Conservation (phyloP, 2,113 vertebrate species). For the Xiphophorus maculatus region DNA sequence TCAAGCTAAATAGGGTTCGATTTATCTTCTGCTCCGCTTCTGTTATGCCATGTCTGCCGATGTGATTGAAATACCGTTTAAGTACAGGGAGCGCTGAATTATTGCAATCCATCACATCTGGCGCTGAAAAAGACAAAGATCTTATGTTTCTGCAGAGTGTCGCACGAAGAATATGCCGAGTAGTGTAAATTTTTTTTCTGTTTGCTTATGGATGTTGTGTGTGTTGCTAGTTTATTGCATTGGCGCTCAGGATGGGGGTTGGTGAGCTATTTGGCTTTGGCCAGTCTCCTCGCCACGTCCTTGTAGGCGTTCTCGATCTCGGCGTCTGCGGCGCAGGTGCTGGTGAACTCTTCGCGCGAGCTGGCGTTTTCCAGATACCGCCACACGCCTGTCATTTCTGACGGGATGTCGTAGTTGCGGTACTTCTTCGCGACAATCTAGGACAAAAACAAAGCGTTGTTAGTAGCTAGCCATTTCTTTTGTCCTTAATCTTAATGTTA, state of each 20-base stretch:
- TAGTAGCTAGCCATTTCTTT: not conserved
- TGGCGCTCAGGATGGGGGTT: not conserved
- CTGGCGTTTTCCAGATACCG: slow-evolving; percentile 92
- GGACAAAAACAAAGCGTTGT: slow-evolving; percentile 17
- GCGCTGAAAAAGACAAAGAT: slow-evolving; percentile 4
- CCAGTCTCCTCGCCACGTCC: slow-evolving; percentile 90
- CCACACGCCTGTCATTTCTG: slow-evolving; percentile 90
- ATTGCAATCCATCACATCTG: slow-evolving; percentile 23
- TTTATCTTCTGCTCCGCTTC: slow-evolving; percentile 39
- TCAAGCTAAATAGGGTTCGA: slow-evolving; percentile 18
- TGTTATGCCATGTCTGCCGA: slow-evolving; percentile 17
- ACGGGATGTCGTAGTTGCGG: slow-evolving; percentile 91
- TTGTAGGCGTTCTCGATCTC: slow-evolving; percentile 94
- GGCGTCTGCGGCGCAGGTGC: slow-evolving; percentile 91
- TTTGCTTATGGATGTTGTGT: slow-evolving; percentile 1
- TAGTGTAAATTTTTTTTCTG: not conserved
- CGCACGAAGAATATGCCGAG: not conserved
- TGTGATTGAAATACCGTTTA: slow-evolving; percentile 26
- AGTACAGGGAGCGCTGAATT: not conserved
- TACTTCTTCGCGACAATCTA: slow-evolving; percentile 96
- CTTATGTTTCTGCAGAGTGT: not conserved
- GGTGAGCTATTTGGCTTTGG: slow-evolving; percentile 81
- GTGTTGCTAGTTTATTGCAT: slow-evolving; percentile 22
- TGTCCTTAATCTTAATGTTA: not conserved
- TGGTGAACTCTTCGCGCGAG: slow-evolving; percentile 91